A percentile compares a stretch with the other conserved stretches of the same genome.
Conservation (phyloP, 2,113 vertebrate species). For the Callocephalon fimbriatum region DNA sequence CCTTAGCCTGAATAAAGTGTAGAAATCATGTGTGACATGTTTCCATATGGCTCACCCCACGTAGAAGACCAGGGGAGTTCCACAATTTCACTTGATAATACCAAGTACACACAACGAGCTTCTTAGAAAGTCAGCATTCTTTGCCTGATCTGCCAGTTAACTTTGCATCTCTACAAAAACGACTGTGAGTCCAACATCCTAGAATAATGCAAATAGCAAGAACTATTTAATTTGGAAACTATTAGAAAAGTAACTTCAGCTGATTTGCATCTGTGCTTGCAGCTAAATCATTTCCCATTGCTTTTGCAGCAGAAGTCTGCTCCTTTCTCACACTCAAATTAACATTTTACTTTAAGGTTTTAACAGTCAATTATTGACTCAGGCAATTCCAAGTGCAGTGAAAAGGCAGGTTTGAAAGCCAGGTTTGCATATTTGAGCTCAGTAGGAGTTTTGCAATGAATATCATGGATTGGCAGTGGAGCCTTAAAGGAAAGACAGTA, state of each 20-base stretch:
- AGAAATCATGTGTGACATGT: too few relatives aligned
- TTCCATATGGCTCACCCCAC: too few relatives aligned
- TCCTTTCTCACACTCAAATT: neutral
- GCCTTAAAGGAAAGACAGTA: neutral
- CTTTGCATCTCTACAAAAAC: neutral
- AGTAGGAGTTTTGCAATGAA: neutral
- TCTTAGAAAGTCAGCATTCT: neutral
- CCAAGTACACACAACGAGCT: neutral
- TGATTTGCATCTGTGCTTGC: neutral
- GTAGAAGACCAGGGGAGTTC: neutral
- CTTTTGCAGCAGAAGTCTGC: neutral
- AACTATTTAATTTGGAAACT: neutral
- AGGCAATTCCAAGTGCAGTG: neutral
- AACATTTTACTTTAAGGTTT: neutral
- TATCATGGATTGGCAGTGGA: neutral
- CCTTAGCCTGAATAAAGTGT: too few relatives aligned
- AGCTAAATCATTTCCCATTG: neutral
- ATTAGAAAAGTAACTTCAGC: neutral
- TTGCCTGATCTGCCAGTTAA: neutral
- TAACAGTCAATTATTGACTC: neutral
- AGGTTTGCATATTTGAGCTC: neutral
- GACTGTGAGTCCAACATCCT: accelerated
- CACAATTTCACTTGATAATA: neutral
- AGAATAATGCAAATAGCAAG: neutral
- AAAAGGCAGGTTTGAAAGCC: neutral